Evolutionary conservation across 2,113 vertebrate species (phyloP).

Genomic region (Rhynchopsitta pachyrhyncha): DNA sequence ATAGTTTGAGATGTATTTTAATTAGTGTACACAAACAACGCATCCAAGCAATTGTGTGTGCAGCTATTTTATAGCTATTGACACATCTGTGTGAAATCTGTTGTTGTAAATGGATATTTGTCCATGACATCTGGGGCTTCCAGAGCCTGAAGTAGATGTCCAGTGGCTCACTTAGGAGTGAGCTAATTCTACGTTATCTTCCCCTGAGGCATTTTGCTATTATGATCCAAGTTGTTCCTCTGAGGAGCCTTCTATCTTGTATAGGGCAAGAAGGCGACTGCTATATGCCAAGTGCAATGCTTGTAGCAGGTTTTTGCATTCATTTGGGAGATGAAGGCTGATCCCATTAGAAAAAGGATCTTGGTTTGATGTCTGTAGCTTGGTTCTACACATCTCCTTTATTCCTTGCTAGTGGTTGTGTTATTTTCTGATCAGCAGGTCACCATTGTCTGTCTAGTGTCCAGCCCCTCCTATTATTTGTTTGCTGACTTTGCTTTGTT

Average conservation of each 20-base stretch:
- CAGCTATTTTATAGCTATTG: background rate
- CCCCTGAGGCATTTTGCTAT: background rate
- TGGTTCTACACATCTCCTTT: background rate
- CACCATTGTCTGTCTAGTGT: background rate
- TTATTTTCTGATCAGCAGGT: background rate
- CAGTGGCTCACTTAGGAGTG: fast-evolving
- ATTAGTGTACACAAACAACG: too few relatives aligned
- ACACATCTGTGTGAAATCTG: background rate
- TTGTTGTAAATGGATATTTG: fast-evolving
- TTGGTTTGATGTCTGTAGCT: background rate
- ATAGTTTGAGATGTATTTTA: background rate
- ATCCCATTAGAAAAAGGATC: background rate
- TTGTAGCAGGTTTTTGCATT: background rate
- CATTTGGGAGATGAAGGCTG: background rate
- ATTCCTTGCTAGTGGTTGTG: background rate
- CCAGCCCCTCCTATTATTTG: background rate
- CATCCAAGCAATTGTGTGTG: background rate
- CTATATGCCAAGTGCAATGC: background rate
- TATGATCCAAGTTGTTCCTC: background rate
- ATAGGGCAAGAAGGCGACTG: background rate
- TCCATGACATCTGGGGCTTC: background rate
- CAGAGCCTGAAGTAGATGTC: background rate
- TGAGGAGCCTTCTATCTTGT: background rate
- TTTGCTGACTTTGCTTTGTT: background rate
- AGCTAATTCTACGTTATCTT: background rate